Percentiles rank a stretch among this genome's conserved stretches.
These are phyloP conservation scores for Orycteropus afer DNA, from an alignment of 2,113 vertebrate genomes.

Conservation along the genomic window DNA sequence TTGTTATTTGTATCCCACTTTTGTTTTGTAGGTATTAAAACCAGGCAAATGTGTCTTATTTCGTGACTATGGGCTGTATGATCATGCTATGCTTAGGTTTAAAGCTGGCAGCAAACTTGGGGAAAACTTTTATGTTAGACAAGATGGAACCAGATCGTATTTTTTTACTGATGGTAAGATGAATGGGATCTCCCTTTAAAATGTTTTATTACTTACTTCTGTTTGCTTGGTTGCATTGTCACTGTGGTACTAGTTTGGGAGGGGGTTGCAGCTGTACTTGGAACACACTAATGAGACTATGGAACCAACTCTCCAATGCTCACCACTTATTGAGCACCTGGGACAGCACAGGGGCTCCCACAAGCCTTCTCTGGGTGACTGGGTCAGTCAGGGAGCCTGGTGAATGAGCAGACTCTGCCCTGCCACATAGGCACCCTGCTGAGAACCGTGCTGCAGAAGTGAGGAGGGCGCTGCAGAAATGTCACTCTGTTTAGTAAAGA, in stretches of 20 bases:
- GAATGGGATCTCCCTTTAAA: neutral
- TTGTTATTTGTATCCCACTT: constrained; percentile 33
- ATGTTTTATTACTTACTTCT: neutral
- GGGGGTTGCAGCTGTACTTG: neutral
- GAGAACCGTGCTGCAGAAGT: neutral
- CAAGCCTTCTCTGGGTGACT: neutral
- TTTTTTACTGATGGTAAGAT: constrained; percentile 95
- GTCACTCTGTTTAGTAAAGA: neutral
- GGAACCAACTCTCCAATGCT: accelerated
- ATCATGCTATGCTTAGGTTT: constrained; percentile 97
- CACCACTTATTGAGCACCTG: neutral
- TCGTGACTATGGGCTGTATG: constrained; percentile 95
- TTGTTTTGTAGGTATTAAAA: constrained; percentile 90
- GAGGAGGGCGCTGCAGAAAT: neutral
- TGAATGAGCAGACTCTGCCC: neutral
- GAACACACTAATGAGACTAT: neutral
- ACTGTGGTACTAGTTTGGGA: accelerated
- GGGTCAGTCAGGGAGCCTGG: neutral
- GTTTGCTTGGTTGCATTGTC: neutral
- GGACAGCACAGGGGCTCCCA: neutral
- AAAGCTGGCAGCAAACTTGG: constrained; percentile 94
- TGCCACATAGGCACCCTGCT: accelerated
- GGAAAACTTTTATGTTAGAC: constrained; percentile 96
- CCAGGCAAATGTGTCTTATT: constrained; percentile 93
- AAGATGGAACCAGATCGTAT: constrained; percentile 96